Evolutionary conservation across 2,888 invertebrate genomes (phyloP), one percentile per base, ranked within the genome.

Genomic region (Chelonus formosanus): DNA sequence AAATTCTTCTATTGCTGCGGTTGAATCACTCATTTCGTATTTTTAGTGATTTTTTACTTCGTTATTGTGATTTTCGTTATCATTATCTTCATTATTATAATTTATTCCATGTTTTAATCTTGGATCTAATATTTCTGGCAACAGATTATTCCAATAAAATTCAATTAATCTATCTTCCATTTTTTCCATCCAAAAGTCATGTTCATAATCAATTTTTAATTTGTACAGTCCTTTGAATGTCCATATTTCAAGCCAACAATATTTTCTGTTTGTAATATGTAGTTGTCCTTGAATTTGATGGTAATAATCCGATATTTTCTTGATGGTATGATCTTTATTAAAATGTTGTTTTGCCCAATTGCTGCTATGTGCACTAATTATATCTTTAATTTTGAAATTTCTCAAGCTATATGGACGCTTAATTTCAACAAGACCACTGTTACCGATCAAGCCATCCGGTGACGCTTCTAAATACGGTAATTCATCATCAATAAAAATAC

Each of bases 171-270:
- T n/a, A n/a, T n/a, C n/a, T n/a, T n/a, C n/a, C n/a, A n/a, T n/a
- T n/a, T n/a, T n/a, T n/a, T n/a, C n/a, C n/a, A n/a, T n/a, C n/a
- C n/a, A n/a, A n/a, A n/a, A n/a, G n/a, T n/a, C n/a, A n/a, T n/a
- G n/a, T n/a, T n/a, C n/a, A n/a, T n/a, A n/a, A n/a, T n/a, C n/a
- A n/a, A n/a, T n/a, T n/a, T n/a, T n/a, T n/a, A n/a, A n/a, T n/a
- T n/a, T n/a, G n/a, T n/a, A n/a, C n/a, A n/a, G n/a, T n/a, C n/a
- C n/a, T n/a, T n/a, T n/a, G n/a, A n/a, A n/a, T n/a, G n/a, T n/a
- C n/a, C n/a, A n/a, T n/a, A n/a, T n/a, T n/a, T n/a, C 92, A 89
- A 73, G 34, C 56, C 63, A 66, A 6, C 52, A 52, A 20, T 32
- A 52, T 52, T 52, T 10, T 31, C 52, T 20, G 7, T 52, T 52